These are phyloP conservation scores for Lepus americanus DNA, from an alignment of 2,113 vertebrate genomes.

Conservation along the genomic window DNA sequence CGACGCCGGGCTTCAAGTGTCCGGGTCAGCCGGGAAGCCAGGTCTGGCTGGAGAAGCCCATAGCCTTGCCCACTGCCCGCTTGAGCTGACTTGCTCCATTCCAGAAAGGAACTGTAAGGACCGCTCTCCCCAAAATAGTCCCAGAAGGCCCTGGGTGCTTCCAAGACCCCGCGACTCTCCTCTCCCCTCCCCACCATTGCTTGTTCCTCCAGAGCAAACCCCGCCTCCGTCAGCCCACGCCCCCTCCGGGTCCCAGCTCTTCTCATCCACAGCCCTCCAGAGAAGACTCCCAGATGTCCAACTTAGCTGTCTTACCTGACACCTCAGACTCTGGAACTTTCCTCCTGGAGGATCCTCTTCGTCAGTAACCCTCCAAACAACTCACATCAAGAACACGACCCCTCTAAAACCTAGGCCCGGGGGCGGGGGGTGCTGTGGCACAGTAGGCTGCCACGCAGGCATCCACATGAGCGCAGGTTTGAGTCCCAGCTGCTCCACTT, in stretches of 20 bases:
- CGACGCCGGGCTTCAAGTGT: background rate
- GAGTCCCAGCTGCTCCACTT: no score
- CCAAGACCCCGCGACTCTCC: background rate
- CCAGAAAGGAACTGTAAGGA: background rate
- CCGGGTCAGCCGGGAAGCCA: accelerated
- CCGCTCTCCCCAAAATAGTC: background rate
- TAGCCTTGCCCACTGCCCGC: accelerated
- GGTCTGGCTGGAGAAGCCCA: background rate
- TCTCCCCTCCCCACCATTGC: background rate
- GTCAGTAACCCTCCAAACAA: background rate
- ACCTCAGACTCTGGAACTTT: background rate
- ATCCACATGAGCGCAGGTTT: no score
- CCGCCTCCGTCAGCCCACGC: no score
- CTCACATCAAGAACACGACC: no score
- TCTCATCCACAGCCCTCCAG: background rate
- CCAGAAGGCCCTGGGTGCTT: background rate
- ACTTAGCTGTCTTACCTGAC: background rate
- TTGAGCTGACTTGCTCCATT: background rate
- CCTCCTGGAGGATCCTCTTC: background rate
- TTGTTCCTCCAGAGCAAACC: background rate
- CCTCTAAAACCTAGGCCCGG: no score
- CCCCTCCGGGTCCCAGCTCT: background rate
- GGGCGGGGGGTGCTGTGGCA: no score
- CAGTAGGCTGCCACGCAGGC: no score
- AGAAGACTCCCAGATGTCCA: background rate